These are phyloP conservation scores for Rousettus madagascariensis DNA, from an alignment of 2,797 vertebrate genomes.

Conservation along the genomic window DNA sequence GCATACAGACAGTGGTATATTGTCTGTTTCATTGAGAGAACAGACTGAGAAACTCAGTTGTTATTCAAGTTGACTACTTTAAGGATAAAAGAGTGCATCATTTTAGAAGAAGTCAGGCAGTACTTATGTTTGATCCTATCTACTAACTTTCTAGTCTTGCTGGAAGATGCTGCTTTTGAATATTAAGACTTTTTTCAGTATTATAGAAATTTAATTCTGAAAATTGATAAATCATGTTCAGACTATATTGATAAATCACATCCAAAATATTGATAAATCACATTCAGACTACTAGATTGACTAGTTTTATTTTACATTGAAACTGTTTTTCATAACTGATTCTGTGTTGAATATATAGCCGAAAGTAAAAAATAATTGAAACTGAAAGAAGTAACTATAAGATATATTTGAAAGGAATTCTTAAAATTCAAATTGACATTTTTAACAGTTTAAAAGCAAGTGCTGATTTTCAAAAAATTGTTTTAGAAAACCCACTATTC, in stretches of 20 bases:
- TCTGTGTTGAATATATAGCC: conserved; percentile 69
- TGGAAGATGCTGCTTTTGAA: conserved; percentile 56
- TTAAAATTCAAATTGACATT: conserved; percentile 49
- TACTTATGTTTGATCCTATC: conserved; percentile 79
- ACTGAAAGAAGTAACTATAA: conserved; percentile 51
- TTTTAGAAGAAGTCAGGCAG: conserved; percentile 83
- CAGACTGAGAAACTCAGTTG: too few species aligned
- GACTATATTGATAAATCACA: conserved; percentile 55
- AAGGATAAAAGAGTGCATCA: conserved; percentile 84
- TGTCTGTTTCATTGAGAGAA: too few species aligned
- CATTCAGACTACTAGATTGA: conserved; percentile 55
- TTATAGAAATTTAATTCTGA: conserved; percentile 61
- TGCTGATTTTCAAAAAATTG: conserved; percentile 34
- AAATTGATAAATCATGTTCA: conserved; percentile 57
- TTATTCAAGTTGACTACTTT: too few species aligned
- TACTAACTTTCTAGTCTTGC: conserved; percentile 62
- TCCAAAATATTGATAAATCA: conserved; percentile 58
- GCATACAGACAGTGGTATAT: too few species aligned
- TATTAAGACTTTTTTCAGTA: conserved; percentile 58
- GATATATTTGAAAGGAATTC: conserved; percentile 67
- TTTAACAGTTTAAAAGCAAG: conserved; percentile 64
- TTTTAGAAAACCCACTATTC: conserved; percentile 57
- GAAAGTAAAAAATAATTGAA: conserved; percentile 62
- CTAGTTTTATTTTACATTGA: conserved; percentile 69
- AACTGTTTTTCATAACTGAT: conserved; percentile 59